Percentiles rank a stretch among this genome's conserved stretches.
Conservation (phyloP, 2,113 vertebrate genomes). For the Haemorhous mexicanus region DNA sequence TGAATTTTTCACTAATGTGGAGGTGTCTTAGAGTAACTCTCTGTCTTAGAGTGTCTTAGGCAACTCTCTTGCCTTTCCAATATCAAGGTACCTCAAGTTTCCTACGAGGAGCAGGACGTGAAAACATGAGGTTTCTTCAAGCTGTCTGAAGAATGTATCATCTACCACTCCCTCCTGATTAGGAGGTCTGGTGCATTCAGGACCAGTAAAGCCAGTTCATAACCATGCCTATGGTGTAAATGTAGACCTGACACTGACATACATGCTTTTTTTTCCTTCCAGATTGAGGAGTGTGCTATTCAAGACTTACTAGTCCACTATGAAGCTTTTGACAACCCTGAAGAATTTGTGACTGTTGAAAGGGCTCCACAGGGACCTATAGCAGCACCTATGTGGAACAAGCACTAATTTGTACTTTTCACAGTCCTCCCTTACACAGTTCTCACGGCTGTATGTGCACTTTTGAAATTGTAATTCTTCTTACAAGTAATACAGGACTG, state of each 20-base stretch:
- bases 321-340: slow-evolving; percentile 86
- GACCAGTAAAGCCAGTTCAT: neutral
- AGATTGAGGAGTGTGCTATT: slow-evolving; percentile 95
- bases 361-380: slow-evolving; percentile 87
- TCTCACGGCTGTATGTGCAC: neutral
- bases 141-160: neutral
- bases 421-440: neutral
- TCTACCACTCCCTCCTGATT: neutral
- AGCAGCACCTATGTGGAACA: slow-evolving; percentile 92
- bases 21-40: neutral
- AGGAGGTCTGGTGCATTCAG: neutral
- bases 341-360: slow-evolving; percentile 92
- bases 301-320: slow-evolving; percentile 91
- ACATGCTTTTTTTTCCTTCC: neutral
- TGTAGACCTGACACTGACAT: neutral
- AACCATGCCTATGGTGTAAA: neutral
- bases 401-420: slow-evolving; percentile 75
- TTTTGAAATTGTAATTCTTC: neutral
- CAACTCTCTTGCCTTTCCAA: neutral
- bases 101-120: neutral
- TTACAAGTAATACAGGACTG: neutral
- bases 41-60: no score
- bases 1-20: neutral
- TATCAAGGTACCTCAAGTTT: neutral
- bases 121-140: neutral